Evolutionary conservation across 2,888 invertebrate genomes (phyloP).

Genomic region (Alentia gelatinosa): DNA sequence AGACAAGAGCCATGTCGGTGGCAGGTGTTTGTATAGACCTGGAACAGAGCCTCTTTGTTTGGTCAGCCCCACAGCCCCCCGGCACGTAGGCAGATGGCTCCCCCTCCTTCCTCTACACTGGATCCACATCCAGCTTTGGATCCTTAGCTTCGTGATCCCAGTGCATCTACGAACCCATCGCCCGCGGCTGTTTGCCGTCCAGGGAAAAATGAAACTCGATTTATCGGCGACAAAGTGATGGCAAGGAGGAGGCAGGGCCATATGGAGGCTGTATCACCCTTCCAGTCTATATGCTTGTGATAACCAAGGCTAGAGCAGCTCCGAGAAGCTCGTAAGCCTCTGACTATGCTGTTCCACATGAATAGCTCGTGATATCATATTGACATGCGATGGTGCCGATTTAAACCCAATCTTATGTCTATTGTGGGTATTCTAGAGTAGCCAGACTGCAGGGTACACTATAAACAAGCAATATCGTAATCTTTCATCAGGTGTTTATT

Average conservation of each 20-base stretch:
- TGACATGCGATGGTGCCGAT: neutral
- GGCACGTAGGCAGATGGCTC: neutral
- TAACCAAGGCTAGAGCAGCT: too few species aligned
- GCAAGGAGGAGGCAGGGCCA: neutral
- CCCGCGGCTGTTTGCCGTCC: neutral
- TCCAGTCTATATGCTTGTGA: too few species aligned
- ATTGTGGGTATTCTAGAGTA: too few species aligned
- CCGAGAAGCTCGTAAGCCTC: too few species aligned
- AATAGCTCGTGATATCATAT: too few species aligned
- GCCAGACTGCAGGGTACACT: too few species aligned
- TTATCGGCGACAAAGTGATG: neutral
- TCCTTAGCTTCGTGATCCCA: neutral
- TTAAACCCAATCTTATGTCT: too few species aligned
- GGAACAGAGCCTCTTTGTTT: neutral
- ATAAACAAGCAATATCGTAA: too few species aligned
- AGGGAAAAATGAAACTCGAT: neutral
- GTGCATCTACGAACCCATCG: neutral
- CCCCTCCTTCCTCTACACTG: neutral
- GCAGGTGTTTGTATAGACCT: slow-evolving; percentile 31
- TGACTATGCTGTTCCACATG: too few species aligned
- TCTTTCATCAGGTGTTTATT: too few species aligned
- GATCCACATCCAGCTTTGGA: neutral
- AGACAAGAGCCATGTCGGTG: neutral
- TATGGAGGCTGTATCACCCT: too few species aligned
- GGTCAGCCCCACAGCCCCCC: neutral